Conservation (phyloP, 2,113 vertebrate genomes). For the Tinamus guttatus region DNA sequence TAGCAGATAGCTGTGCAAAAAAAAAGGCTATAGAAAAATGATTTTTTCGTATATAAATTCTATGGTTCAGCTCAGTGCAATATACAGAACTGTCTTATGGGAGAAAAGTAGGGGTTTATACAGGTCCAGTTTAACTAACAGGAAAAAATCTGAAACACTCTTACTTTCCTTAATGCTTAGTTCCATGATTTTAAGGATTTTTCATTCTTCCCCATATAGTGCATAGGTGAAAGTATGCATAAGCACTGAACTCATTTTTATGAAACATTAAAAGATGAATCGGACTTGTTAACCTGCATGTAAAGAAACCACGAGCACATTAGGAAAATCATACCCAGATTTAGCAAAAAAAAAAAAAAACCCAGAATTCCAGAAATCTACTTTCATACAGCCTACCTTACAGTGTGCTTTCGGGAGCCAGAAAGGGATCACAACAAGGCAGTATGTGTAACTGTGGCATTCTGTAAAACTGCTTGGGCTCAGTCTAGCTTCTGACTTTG, state of each 20-base stretch:
- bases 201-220: background rate
- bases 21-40: background rate
- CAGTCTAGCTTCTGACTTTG: background rate
- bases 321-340: background rate
- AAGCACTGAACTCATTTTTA: background rate
- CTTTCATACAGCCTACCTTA: background rate
- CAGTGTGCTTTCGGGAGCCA: background rate
- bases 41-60: background rate
- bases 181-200: background rate
- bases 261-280: background rate
- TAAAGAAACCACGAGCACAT: background rate
- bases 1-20: background rate
- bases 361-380: background rate
- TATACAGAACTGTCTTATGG: background rate
- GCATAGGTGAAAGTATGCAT: background rate
- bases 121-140: background rate
- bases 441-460: background rate
- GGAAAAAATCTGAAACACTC: background rate
- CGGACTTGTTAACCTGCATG: background rate
- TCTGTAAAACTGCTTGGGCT: background rate
- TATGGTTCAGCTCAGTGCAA: background rate
- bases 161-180: background rate
- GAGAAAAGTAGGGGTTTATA: background rate
- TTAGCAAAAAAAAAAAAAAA: background rate
- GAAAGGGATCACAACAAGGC: background rate